Percentiles rank a stretch among this genome's conserved stretches.
Conservation (phyloP, 2,888 invertebrate species). For the Temnothorax rugatulus region DNA sequence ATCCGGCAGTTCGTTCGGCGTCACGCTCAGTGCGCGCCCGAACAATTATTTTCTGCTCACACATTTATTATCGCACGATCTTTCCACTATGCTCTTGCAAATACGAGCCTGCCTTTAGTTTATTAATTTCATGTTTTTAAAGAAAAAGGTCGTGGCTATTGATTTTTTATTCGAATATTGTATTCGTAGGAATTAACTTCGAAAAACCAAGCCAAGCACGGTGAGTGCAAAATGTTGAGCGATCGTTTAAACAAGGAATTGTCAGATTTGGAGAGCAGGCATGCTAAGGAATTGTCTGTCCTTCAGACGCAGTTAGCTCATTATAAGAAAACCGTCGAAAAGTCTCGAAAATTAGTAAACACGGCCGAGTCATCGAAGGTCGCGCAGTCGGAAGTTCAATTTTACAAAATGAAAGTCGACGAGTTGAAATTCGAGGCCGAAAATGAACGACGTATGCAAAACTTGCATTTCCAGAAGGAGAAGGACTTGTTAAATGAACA, state of each 20-base stretch:
- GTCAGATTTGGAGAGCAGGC: slow-evolving; percentile 79
- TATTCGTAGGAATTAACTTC: slow-evolving; percentile 73
- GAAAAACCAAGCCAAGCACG: slow-evolving; percentile 77
- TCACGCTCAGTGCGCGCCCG: too few species aligned
- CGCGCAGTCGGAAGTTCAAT: slow-evolving; percentile 75
- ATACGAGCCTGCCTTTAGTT: too few species aligned
- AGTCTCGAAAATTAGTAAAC: slow-evolving; percentile 80
- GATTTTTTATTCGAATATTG: background rate
- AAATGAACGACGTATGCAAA: slow-evolving; percentile 67
- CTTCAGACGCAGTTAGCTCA: slow-evolving; percentile 81
- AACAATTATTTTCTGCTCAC: too few species aligned
- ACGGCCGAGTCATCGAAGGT: slow-evolving; percentile 77
- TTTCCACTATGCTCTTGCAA: too few species aligned
- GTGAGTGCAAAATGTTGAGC: slow-evolving; percentile 73
- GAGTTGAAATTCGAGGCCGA: slow-evolving; percentile 77
- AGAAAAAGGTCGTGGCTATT: background rate
- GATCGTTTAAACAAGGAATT: slow-evolving; percentile 80
- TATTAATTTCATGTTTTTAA: background rate
- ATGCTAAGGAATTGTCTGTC: slow-evolving; percentile 82
- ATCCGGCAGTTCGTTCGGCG: too few species aligned
- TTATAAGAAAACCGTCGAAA: slow-evolving; percentile 83
- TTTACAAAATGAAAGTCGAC: slow-evolving; percentile 73
- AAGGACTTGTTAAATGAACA: slow-evolving; percentile 80
- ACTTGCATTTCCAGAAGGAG: slow-evolving; percentile 77
- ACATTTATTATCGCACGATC: too few species aligned